These are phyloP conservation scores for Galerucella pusilla DNA, from an alignment of 2,888 invertebrate species.

Conservation along the genomic window DNA sequence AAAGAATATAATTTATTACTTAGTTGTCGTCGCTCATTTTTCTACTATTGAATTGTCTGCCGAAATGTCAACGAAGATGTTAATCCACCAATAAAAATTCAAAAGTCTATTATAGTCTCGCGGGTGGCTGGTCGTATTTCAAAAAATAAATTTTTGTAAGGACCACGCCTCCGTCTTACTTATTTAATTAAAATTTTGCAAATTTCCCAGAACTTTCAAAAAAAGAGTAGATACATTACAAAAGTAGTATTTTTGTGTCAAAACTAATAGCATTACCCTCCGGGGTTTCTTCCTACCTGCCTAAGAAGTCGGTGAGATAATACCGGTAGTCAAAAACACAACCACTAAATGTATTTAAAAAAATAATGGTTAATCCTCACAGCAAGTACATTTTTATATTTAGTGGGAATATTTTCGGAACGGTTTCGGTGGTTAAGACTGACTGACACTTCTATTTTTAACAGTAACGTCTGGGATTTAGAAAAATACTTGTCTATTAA, in stretches of 20 bases:
- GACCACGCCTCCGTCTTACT: slow-evolving; percentile 1
- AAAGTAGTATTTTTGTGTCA: slow-evolving; percentile 17
- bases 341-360: slow-evolving; percentile 13
- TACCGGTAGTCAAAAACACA: slow-evolving; percentile 30
- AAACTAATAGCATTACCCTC: slow-evolving; percentile 26
- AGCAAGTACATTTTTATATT: slow-evolving; percentile 9
- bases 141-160: background rate
- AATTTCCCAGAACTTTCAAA: background rate
- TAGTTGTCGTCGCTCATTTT: background rate
- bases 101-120: background rate
- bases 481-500: slow-evolving; percentile 12
- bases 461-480: background rate
- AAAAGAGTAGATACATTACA: slow-evolving; percentile 11
- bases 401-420: slow-evolving; percentile 1
- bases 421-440: slow-evolving; percentile 4
- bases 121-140: background rate
- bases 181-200: slow-evolving; percentile 11
- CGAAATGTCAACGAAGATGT: background rate
- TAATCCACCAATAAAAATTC: background rate
- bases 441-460: slow-evolving; percentile 14
- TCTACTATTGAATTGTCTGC: background rate
- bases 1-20: background rate
- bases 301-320: slow-evolving; percentile 5
- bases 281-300: slow-evolving; percentile 28
- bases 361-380: slow-evolving; percentile 18